Percentiles rank a stretch among this genome's conserved stretches.
These are phyloP conservation scores for Diorhabda sublineata DNA, from an alignment of 1,140 invertebrate species.

Conservation along the genomic window DNA sequence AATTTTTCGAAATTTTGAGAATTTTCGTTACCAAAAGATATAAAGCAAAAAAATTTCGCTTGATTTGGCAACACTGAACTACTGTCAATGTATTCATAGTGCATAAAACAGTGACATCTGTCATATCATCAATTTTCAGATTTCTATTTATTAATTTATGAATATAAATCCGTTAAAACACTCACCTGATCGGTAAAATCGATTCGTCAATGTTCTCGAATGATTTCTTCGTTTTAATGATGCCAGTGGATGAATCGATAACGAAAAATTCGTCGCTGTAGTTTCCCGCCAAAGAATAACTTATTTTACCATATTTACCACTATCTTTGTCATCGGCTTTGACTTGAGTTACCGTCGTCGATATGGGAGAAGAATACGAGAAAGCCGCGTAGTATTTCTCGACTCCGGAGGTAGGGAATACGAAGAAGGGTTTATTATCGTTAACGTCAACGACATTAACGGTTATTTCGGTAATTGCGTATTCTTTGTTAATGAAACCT, in stretches of 20 bases:
- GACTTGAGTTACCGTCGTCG: slow-evolving; percentile 70
- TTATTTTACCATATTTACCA: slow-evolving; percentile 70
- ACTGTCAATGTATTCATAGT: too few species aligned
- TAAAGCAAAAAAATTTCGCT: too few species aligned
- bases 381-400: slow-evolving; percentile 70
- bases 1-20: too few species aligned
- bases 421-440: slow-evolving; percentile 79
- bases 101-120: too few species aligned
- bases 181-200: slow-evolving; percentile 58
- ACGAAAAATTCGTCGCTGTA: slow-evolving; percentile 65
- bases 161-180: too few species aligned
- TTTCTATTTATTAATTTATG: too few species aligned
- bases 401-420: slow-evolving; percentile 56
- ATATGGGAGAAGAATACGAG: slow-evolving; percentile 63
- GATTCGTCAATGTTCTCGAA: slow-evolving; percentile 62
- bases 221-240: slow-evolving; percentile 66
- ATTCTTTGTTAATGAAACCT: slow-evolving; percentile 70
- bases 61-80: too few species aligned
- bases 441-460: slow-evolving; percentile 82
- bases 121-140: too few species aligned
- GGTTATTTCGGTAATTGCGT: slow-evolving; percentile 69
- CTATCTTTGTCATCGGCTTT: slow-evolving; percentile 77
- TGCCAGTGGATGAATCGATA: slow-evolving; percentile 68
- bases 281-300: slow-evolving; percentile 61
- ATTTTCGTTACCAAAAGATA: too few species aligned